Conservation (phyloP, 2,113 vertebrate genomes). For the Hyla sarda region DNA sequence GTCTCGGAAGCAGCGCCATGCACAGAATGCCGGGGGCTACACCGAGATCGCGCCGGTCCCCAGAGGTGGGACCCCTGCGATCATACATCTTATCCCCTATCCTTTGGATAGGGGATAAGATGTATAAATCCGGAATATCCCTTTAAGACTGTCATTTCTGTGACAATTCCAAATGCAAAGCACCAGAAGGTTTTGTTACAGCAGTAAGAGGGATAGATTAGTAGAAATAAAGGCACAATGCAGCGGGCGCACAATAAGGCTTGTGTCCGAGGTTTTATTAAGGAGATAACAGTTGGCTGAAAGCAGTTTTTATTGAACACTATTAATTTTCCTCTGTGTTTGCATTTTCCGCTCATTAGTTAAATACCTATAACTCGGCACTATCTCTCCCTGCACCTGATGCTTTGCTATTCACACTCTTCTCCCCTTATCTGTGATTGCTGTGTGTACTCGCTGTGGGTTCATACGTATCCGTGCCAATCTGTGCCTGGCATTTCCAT, state of each 20-base stretch:
- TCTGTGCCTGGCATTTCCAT: constrained; percentile 57
- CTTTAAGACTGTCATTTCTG: too few species aligned
- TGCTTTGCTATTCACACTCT: constrained; percentile 56
- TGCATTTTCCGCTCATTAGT: constrained; percentile 56
- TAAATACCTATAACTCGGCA: constrained; percentile 46
- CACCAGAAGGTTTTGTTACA: neutral
- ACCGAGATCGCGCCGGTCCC: too few species aligned
- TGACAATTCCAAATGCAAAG: neutral
- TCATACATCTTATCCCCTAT: too few species aligned
- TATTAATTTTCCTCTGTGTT: constrained; percentile 57
- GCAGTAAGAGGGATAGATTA: constrained; percentile 20
- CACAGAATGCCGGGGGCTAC: too few species aligned
- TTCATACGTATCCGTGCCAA: constrained; percentile 33
- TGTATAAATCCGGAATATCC: too few species aligned
- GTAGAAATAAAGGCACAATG: constrained; percentile 45
- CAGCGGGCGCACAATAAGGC: constrained; percentile 20
- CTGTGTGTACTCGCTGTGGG: constrained; percentile 49
- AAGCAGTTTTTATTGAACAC: constrained; percentile 54
- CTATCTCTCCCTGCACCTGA: constrained; percentile 56
- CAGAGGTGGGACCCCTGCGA: too few species aligned
- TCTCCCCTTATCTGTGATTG: constrained; percentile 48
- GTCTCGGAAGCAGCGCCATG: too few species aligned
- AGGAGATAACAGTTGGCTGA: constrained; percentile 50
- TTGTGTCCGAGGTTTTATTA: constrained; percentile 52
- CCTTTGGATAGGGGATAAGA: too few species aligned